phyloP scores from a whole-genome alignment of 2,113 vertebrate genomes.

The Burhinus oedicnemus region DNA sequence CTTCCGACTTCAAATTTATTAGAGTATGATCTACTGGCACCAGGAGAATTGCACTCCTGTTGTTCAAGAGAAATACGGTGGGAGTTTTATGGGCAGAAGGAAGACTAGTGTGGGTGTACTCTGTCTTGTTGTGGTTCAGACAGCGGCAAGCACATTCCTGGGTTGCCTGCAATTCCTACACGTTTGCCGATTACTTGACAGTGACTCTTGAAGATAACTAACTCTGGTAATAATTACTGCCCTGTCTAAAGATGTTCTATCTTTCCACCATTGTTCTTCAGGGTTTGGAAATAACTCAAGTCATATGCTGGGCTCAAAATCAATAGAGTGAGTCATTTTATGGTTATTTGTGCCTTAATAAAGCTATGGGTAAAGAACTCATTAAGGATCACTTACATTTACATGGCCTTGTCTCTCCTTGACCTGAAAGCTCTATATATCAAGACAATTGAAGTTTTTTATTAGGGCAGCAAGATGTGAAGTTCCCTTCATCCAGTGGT shows the following conservation, averaged over 20 bases:
- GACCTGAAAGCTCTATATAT: background rate
- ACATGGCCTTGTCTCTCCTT: conserved; percentile 15
- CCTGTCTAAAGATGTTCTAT: background rate
- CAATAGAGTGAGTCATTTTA: conserved; percentile 7
- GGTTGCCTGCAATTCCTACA: rapidly evolving
- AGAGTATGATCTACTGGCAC: background rate
- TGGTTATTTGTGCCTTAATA: conserved; percentile 33
- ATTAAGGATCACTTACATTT: conserved; percentile 32
- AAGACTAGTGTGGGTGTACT: background rate
- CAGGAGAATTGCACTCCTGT: background rate
- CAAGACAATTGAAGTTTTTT: background rate
- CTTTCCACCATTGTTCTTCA: background rate
- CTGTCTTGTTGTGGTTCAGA: rapidly evolving
- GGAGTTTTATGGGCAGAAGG: background rate
- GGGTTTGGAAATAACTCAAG: background rate
- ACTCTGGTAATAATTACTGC: background rate
- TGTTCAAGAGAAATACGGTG: background rate
- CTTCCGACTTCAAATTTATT: background rate
- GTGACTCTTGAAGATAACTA: background rate
- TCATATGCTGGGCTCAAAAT: background rate
- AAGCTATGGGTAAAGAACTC: conserved; percentile 5
- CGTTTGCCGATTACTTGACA: background rate
- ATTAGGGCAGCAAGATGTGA: background rate
- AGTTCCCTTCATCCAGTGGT: background rate
- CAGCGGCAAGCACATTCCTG: background rate